These are phyloP conservation scores for Poeciliopsis infans DNA, from an alignment of 2,797 vertebrate species.

Conservation along the genomic window DNA sequence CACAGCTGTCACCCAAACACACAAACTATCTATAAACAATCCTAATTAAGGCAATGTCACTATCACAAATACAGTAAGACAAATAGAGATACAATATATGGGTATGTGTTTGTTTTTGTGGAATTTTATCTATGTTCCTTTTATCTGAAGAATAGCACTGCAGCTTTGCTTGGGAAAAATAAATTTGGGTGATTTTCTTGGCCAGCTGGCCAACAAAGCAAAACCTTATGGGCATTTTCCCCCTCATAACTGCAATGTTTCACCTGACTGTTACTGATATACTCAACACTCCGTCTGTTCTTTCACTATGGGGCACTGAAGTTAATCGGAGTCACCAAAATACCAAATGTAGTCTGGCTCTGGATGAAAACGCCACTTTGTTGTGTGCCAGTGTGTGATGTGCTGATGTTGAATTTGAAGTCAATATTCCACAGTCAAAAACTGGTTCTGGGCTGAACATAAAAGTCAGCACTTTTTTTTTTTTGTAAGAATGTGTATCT, in stretches of 20 bases:
- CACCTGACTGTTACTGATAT: slow-evolving; percentile 42
- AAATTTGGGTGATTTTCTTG: not conserved
- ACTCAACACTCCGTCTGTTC: slow-evolving; percentile 20
- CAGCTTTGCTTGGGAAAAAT: not conserved
- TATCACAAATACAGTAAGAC: not conserved
- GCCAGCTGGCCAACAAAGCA: slow-evolving; percentile 9
- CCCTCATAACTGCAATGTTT: slow-evolving; percentile 44
- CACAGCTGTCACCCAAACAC: not conserved
- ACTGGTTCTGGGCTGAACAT: not conserved
- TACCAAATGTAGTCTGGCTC: slow-evolving; percentile 32
- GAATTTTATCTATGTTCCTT: not conserved
- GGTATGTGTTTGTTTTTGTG: not conserved
- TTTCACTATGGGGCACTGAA: slow-evolving; percentile 47
- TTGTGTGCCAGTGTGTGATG: slow-evolving; percentile 7
- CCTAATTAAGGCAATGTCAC: not conserved
- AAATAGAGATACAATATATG: not conserved
- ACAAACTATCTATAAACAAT: slow-evolving; percentile 8
- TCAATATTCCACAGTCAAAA: slow-evolving; percentile 8
- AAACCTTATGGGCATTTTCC: slow-evolving; percentile 24
- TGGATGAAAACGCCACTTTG: slow-evolving; percentile 34
- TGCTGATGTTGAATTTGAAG: slow-evolving; percentile 5
- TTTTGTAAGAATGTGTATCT: not conserved
- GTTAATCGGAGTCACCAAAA: slow-evolving; percentile 56
- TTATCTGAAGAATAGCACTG: not conserved
- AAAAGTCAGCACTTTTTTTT: not conserved